These are phyloP conservation scores for Chelon auratus DNA, from an alignment of 2,797 vertebrate genomes.

Conservation along the genomic window DNA sequence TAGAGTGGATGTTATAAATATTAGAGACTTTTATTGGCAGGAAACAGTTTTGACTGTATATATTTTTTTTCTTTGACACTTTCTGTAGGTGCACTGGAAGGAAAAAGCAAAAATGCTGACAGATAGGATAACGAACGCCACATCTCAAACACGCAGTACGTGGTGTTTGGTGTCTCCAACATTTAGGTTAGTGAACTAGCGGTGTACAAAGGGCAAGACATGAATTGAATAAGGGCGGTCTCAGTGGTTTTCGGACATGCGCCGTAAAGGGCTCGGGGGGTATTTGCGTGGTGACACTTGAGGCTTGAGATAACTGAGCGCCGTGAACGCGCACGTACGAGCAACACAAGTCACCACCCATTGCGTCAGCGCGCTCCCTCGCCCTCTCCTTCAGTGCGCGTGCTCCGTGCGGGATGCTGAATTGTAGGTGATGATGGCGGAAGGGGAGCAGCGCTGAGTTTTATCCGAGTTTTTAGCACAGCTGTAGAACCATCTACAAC, in stretches of 20 bases:
- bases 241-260: slow-evolving; percentile 37
- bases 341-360: slow-evolving; percentile 71
- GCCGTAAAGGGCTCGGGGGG: slow-evolving; percentile 13
- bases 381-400: slow-evolving; percentile 79
- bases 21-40: too few species aligned
- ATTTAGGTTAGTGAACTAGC: slow-evolving; percentile 13
- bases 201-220: background rate
- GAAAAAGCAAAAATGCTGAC: background rate
- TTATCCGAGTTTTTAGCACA: slow-evolving; percentile 75
- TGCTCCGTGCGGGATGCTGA: slow-evolving; percentile 86
- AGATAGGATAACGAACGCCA: background rate
- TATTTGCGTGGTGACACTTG: slow-evolving; percentile 44
- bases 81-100: background rate
- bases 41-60: background rate
- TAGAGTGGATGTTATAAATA: too few species aligned
- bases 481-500: slow-evolving; percentile 77
- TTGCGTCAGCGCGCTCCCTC: slow-evolving; percentile 81
- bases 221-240: slow-evolving; percentile 7
- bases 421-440: slow-evolving; percentile 90
- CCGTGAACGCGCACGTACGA: slow-evolving; percentile 75
- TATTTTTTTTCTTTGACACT: background rate
- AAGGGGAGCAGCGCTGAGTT: slow-evolving; percentile 87
- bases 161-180: slow-evolving; percentile 10
- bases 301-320: slow-evolving; percentile 47
- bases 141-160: background rate